Conservation (phyloP, 2,888 invertebrate genomes). For the Amiota communis region DNA sequence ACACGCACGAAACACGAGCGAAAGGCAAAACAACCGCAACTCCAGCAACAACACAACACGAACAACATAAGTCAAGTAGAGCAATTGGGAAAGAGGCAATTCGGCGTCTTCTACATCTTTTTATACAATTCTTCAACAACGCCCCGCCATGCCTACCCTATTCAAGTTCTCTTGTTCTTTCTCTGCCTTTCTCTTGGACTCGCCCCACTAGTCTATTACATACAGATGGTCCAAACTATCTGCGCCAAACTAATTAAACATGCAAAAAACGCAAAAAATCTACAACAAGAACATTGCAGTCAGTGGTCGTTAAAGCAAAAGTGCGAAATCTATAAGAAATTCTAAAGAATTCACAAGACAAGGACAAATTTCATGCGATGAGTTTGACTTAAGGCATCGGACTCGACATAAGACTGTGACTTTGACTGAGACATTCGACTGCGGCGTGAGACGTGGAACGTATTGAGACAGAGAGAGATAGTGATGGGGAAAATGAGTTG, state of each 20-base stretch:
- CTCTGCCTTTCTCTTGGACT: no score
- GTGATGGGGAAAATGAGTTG: background rate
- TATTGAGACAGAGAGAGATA: background rate
- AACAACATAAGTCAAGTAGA: conserved; percentile 3
- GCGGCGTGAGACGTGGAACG: background rate
- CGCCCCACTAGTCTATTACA: background rate
- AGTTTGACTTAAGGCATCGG: background rate
- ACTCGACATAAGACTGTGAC: no score
- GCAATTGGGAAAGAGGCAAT: background rate
- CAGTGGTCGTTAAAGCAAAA: background rate
- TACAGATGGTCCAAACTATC: background rate
- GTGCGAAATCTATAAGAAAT: conserved; percentile 45
- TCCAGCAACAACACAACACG: background rate
- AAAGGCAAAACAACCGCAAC: background rate
- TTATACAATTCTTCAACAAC: background rate
- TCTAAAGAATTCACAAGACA: conserved; percentile 58
- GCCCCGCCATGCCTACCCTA: background rate
- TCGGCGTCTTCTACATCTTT: background rate
- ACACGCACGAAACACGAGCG: conserved; percentile 27
- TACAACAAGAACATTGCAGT: conserved; percentile 37
- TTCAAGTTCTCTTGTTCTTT: background rate
- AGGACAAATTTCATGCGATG: conserved; percentile 53
- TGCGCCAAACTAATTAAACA: conserved; percentile 26
- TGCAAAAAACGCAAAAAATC: conserved; percentile 36
- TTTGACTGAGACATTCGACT: background rate